phyloP scores from a whole-genome alignment of 2,113 vertebrate species.

The Smithornis capensis region DNA sequence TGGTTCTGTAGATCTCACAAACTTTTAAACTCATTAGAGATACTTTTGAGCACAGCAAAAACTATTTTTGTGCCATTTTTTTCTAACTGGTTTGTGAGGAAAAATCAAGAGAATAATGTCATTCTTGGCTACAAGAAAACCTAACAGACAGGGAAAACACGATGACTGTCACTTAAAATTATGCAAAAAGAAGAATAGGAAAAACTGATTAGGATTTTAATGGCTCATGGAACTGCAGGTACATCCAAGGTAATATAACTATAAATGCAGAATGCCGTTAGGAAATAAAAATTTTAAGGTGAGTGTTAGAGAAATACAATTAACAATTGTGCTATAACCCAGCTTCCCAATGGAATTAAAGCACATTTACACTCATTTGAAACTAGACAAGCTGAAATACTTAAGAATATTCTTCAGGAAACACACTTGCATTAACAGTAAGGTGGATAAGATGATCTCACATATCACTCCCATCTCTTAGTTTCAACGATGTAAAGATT shows the following conservation, averaged over 20 bases:
- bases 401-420: not conserved
- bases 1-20: not conserved
- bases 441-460: not conserved
- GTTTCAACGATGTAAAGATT: not conserved
- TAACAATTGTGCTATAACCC: not conserved
- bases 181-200: not conserved
- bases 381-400: not conserved
- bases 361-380: not conserved
- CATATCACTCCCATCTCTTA: not conserved
- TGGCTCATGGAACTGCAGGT: not conserved
- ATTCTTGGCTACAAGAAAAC: not conserved
- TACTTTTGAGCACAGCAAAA: not conserved
- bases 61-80: not conserved
- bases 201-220: not conserved
- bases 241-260: not conserved
- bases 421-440: not conserved
- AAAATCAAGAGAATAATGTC: not conserved
- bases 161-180: not conserved
- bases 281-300: not conserved
- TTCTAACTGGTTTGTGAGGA: not conserved
- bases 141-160: not conserved
- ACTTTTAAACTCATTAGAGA: not conserved
- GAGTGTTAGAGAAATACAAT: not conserved
- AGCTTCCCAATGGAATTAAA: not conserved
- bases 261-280: not conserved